These are phyloP conservation scores for Rachycentron canadum DNA, from an alignment of 2,797 vertebrate genomes.

Conservation along the genomic window DNA sequence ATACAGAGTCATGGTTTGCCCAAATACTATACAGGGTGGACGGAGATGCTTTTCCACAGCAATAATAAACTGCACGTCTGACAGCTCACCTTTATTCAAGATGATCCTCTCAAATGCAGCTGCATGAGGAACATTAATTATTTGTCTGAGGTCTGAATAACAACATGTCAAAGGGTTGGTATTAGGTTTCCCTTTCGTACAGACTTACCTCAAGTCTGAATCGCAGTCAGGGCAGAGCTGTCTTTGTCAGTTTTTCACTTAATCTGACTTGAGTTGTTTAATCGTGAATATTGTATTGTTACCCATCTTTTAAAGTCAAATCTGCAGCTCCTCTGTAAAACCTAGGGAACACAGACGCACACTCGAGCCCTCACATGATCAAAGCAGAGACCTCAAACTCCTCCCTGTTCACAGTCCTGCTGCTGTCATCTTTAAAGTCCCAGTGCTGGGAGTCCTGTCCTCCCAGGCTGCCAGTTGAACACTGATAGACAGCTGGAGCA, in stretches of 20 bases:
- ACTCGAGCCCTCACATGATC: constrained; percentile 41
- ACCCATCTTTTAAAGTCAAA: constrained; percentile 42
- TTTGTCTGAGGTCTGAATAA: constrained; percentile 28
- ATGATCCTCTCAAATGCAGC: constrained; percentile 33
- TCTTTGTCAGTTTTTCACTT: constrained; percentile 20
- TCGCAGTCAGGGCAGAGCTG: constrained; percentile 33
- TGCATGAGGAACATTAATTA: constrained; percentile 32
- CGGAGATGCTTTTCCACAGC: constrained; percentile 10
- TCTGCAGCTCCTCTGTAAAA: constrained; percentile 41
- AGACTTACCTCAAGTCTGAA: constrained; percentile 47
- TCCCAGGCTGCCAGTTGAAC: constrained; percentile 22
- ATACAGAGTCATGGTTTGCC: not conserved
- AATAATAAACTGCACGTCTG: constrained; percentile 23
- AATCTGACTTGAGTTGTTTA: constrained; percentile 28
- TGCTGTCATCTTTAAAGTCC: constrained; percentile 58
- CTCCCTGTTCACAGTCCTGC: constrained; percentile 42
- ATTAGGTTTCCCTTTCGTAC: constrained; percentile 31
- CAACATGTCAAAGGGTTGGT: constrained; percentile 13
- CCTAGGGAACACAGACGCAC: constrained; percentile 35
- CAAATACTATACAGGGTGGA: constrained; percentile 22
- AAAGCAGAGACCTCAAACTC: constrained; percentile 45
- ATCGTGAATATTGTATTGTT: constrained; percentile 19
- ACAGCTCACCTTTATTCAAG: constrained; percentile 43
- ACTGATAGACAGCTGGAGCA: not conserved
- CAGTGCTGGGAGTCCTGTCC: constrained; percentile 19